Percentiles rank a stretch among this genome's conserved stretches.
Conservation (phyloP, 1,140 invertebrate species). For the Dermatophagoides farinae region DNA sequence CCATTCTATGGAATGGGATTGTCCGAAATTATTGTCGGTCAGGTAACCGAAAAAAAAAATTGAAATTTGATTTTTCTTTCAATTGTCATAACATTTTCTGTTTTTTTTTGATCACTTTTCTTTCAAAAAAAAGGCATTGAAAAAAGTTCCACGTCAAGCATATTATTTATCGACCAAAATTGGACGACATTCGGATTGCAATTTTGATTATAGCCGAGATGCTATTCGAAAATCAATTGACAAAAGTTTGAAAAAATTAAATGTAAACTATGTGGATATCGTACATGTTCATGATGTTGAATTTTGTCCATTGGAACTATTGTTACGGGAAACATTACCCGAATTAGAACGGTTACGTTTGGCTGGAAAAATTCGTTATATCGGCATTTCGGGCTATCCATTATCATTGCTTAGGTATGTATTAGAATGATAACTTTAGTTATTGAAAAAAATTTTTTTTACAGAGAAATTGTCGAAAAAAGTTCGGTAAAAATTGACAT, state of each 20-base stretch:
- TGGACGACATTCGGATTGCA: slow-evolving; percentile 44
- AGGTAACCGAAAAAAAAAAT: slow-evolving; percentile 32
- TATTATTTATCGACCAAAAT: slow-evolving; percentile 88
- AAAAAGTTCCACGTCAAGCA: slow-evolving; percentile 48
- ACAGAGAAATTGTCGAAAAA: slow-evolving; percentile 40
- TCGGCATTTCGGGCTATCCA: slow-evolving; percentile 74
- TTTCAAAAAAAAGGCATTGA: slow-evolving; percentile 36
- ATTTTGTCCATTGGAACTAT: slow-evolving; percentile 50
- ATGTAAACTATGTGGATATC: slow-evolving; percentile 63
- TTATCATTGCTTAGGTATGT: slow-evolving; percentile 41
- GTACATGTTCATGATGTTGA: slow-evolving; percentile 82
- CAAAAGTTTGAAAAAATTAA: slow-evolving; percentile 46
- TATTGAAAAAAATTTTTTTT: slow-evolving; percentile 7
- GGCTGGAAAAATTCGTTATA: slow-evolving; percentile 52
- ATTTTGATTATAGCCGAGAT: slow-evolving; percentile 62
- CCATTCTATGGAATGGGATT: slow-evolving; percentile 60
- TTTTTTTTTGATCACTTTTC: slow-evolving; percentile 3
- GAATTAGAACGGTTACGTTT: slow-evolving; percentile 46
- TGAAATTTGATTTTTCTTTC: slow-evolving; percentile 5
- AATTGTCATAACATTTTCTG: neutral
- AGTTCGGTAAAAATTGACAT: slow-evolving; percentile 44
- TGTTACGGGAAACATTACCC: slow-evolving; percentile 67
- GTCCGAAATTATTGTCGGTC: slow-evolving; percentile 52
- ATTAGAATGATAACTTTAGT: neutral
- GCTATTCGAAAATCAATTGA: slow-evolving; percentile 52